A percentile compares a stretch with the other conserved stretches of the same genome.
Evolutionary conservation across 2,797 vertebrate species (phyloP).

Genomic region (Hybognathus amarus): DNA sequence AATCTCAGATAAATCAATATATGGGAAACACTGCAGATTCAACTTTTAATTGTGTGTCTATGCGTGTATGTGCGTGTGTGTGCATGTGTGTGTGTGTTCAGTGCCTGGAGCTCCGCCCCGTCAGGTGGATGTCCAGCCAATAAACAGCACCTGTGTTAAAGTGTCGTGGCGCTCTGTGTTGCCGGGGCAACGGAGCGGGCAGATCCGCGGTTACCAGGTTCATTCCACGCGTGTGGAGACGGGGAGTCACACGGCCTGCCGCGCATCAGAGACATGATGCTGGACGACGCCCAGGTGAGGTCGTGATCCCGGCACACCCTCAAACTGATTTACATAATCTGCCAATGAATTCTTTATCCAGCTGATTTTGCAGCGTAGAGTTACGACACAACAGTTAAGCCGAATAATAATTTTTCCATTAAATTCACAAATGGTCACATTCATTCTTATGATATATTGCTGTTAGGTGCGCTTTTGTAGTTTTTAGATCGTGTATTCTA

Average conservation of each 20-base stretch:
- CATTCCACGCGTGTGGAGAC: conserved; percentile 86
- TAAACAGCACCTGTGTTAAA: conserved; percentile 89
- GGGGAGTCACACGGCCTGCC: conserved; percentile 87
- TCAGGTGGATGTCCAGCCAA: conserved; percentile 88
- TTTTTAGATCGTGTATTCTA: background rate
- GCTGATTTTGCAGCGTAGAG: too few relatives aligned
- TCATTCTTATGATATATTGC: too few relatives aligned
- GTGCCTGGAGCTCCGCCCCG: conserved; percentile 91
- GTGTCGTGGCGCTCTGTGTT: conserved; percentile 89
- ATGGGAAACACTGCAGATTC: too few relatives aligned
- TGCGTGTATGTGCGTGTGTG: conserved; percentile 20
- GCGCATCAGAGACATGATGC: conserved; percentile 90
- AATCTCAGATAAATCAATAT: too few relatives aligned
- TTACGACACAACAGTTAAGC: too few relatives aligned
- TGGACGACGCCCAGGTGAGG: conserved; percentile 93
- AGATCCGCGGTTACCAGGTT: conserved; percentile 95
- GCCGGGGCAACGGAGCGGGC: conserved; percentile 88
- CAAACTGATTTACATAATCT: background rate
- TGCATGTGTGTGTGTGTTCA: conserved; percentile 62
- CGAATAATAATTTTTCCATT: too few relatives aligned
- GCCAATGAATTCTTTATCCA: background rate
- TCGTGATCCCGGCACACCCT: conserved; percentile 21
- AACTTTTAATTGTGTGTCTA: too few relatives aligned
- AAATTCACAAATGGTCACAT: too few relatives aligned
- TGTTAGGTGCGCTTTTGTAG: background rate